Evolutionary conservation across 2,113 vertebrate genomes (phyloP).

Genomic region (Serilophus lunatus): DNA sequence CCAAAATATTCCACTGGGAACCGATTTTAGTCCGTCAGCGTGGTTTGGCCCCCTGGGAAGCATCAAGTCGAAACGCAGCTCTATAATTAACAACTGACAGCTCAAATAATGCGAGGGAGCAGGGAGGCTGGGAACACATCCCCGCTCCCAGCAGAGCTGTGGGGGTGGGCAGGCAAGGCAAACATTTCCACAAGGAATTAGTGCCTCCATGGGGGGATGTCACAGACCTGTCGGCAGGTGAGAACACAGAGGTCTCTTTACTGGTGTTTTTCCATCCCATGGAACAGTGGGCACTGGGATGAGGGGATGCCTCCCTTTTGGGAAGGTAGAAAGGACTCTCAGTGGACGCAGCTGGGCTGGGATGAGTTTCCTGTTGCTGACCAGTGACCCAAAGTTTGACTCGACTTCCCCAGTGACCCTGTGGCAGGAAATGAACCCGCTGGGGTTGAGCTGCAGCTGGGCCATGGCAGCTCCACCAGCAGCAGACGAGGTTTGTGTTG

Average conservation of each 20-base stretch:
- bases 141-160: neutral
- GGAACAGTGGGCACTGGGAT: neutral
- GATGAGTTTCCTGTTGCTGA: neutral
- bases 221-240: neutral
- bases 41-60: neutral
- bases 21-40: neutral
- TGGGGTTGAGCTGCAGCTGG: neutral
- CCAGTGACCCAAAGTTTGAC: rapidly evolving
- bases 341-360: neutral
- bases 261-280: neutral
- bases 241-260: neutral
- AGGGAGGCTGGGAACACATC: neutral
- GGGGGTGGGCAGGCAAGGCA: neutral
- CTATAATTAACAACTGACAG: constrained; percentile 36
- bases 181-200: neutral
- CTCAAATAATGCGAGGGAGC: neutral
- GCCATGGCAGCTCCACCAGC: neutral
- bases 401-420: neutral
- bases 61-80: neutral
- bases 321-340: neutral
- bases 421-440: neutral
- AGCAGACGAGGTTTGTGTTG: neutral
- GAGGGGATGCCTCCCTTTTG: neutral
- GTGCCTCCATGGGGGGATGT: neutral
- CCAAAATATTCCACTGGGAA: neutral